phyloP scores from a whole-genome alignment of 1,140 invertebrate genomes.

The Dryas iulia region DNA sequence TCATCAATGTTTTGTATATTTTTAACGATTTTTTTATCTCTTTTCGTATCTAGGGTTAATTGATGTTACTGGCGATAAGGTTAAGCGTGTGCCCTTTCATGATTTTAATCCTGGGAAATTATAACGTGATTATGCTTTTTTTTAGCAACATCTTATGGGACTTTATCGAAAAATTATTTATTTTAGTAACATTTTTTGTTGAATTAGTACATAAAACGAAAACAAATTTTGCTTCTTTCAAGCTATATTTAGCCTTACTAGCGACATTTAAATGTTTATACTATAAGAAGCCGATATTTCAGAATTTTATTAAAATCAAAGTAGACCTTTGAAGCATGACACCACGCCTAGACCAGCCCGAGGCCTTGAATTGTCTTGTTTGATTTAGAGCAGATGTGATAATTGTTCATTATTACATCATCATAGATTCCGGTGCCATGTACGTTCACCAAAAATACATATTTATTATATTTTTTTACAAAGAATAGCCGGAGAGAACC shows the following conservation, averaged over 20 bases:
- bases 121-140: no score
- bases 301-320: background rate
- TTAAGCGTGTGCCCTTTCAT: background rate
- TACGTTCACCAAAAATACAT: background rate
- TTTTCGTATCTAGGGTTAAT: background rate
- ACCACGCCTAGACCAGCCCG: background rate
- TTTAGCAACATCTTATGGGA: no score
- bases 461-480: background rate
- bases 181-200: no score
- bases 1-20: no score
- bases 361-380: constrained; percentile 55
- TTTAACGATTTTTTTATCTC: no score
- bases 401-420: constrained; percentile 21
- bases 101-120: background rate
- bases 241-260: no score
- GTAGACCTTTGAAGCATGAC: background rate
- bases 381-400: constrained; percentile 31
- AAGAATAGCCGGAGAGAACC: no score
- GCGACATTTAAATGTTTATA: no score
- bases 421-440: background rate
- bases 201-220: no score
- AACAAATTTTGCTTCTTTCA: no score
- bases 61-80: background rate
- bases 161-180: no score
- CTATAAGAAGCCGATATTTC: background rate